Evolutionary conservation across 1,140 invertebrate species (phyloP), one percentile per base, ranked within the genome.

Genomic region (Drosophila punjabiensis): DNA sequence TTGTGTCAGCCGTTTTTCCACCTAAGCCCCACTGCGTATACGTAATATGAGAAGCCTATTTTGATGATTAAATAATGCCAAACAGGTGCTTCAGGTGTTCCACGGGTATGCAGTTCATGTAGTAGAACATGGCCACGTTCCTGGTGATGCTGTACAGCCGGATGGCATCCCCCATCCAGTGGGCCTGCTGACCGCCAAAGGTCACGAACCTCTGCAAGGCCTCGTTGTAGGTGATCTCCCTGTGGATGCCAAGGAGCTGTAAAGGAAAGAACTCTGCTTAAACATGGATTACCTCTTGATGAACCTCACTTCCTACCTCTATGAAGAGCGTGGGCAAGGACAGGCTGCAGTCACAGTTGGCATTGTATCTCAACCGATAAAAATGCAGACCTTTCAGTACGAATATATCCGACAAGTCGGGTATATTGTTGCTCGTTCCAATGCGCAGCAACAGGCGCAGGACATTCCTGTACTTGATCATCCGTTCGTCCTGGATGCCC

Each of bases 331-430:
- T 82, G 33, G 76, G 32, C 65, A 83, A 45, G 10, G 81, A 82
- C 3, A 79, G 41, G 28, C 64, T 66, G 47, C 81, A 83, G 5
- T 83, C 81, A n/a, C 81, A 83, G 58, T 9, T 60, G 56, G 77
- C 64, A 60, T 73, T 83, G 28, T 83, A 83, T 67, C 81, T 47
- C 41, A 83, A 37, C 4, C 81, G 65, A 55, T 76, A 83, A 20
- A 83, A 82, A 33, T 83, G 81, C 37, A 83, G 35, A 3, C 81
- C 81, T 43, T 83, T 83, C 5, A 83, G 50, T 0, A 83, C 76
- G 20, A 82, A 83, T 33, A 83, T 76, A 37, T 82, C 81, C 5
- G 80, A 79, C 11, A 83, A 50, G 32, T 83, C 76, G 8, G 81
- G 62, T 52, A 83, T 82, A 60, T 83, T 75, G 20, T 83, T 82